phyloP scores from a whole-genome alignment of 2,797 vertebrate species.

The Hydrophis major region DNA sequence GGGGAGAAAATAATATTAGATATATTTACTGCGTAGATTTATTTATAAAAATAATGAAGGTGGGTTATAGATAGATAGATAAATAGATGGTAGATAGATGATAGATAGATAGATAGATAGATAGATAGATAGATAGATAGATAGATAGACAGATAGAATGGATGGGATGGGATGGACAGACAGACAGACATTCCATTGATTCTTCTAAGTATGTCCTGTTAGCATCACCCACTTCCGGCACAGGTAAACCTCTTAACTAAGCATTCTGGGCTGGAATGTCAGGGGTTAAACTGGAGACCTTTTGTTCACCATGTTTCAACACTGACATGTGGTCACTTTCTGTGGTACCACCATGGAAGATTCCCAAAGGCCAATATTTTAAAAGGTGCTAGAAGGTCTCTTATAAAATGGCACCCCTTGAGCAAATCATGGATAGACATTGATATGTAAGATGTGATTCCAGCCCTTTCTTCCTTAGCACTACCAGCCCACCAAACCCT shows the following conservation, averaged over 20 bases:
- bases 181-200: background rate
- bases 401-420: background rate
- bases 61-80: background rate
- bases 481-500: background rate
- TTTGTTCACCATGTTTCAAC: background rate
- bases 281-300: background rate
- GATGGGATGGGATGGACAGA: too few relatives aligned
- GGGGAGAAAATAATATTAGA: background rate
- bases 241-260: background rate
- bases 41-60: background rate
- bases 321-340: background rate
- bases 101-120: too few relatives aligned
- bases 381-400: background rate
- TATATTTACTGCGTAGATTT: background rate
- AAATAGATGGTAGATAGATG: too few relatives aligned
- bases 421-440: background rate
- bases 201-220: background rate
- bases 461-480: background rate
- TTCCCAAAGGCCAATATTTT: conserved; percentile 49
- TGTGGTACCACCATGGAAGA: background rate
- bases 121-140: too few relatives aligned
- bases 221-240: background rate
- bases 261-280: background rate
- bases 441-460: background rate
- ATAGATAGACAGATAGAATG: too few relatives aligned